Evolutionary conservation across 2,797 vertebrate species (phyloP).

Genomic region (Anisognathus igniventris): DNA sequence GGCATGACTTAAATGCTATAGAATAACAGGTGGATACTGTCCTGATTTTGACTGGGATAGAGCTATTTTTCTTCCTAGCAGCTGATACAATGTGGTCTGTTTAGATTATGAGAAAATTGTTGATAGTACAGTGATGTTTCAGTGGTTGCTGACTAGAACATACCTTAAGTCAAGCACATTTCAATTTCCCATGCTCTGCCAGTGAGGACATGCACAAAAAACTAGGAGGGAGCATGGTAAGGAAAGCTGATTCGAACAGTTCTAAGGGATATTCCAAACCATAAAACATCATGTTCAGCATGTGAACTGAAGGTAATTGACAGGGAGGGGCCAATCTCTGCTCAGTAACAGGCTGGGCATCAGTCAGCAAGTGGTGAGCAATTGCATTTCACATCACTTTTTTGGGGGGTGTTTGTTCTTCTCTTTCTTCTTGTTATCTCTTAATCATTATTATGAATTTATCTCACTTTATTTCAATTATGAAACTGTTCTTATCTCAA

Average conservation of each 20-base stretch:
- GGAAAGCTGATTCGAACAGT: rapidly evolving
- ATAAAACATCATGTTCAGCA: not conserved
- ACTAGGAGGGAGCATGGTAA: rapidly evolving
- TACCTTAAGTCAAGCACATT: not conserved
- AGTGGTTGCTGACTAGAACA: not conserved
- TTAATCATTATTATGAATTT: not conserved
- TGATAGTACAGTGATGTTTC: not conserved
- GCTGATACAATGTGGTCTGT: not conserved
- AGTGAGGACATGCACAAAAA: not conserved
- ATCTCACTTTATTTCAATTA: not conserved
- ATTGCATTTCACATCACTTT: not conserved
- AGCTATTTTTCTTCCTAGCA: not conserved
- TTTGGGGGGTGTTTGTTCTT: not conserved
- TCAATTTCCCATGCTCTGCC: not conserved
- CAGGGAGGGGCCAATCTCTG: not conserved
- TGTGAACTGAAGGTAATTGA: not conserved
- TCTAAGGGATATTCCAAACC: not conserved
- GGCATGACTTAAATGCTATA: no score
- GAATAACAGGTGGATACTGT: not conserved
- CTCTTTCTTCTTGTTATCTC: not conserved
- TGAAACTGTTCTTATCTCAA: not conserved
- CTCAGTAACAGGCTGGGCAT: not conserved
- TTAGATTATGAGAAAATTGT: not conserved
- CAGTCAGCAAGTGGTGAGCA: not conserved
- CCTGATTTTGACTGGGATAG: not conserved